A percentile compares a stretch with the other conserved stretches of the same genome.
These are phyloP conservation scores for Drosophila aff. DNA, from an alignment of 1,140 invertebrate species.

Conservation along the genomic window DNA sequence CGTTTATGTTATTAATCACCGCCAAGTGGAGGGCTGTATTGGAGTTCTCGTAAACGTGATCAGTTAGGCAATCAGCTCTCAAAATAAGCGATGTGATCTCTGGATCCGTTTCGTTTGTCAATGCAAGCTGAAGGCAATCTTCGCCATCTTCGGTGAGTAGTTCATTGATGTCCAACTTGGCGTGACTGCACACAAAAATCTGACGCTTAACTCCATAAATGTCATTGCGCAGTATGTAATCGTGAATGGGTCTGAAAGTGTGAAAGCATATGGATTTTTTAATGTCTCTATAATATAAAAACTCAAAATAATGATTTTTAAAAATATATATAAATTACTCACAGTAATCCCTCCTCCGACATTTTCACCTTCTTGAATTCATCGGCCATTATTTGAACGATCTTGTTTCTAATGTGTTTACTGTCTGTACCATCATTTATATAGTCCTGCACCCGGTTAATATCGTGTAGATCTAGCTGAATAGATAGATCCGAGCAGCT, in stretches of 20 bases:
- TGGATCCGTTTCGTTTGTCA: slow-evolving; percentile 52
- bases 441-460: slow-evolving; percentile 11
- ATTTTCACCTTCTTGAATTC: slow-evolving; percentile 22
- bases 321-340: slow-evolving; percentile 20
- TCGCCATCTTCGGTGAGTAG: slow-evolving; percentile 65
- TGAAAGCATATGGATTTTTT: neutral
- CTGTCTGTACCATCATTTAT: slow-evolving; percentile 26
- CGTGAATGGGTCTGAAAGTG: slow-evolving; percentile 67
- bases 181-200: slow-evolving; percentile 51
- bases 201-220: slow-evolving; percentile 45
- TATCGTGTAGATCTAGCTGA: neutral
- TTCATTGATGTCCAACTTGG: slow-evolving; percentile 54
- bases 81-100: slow-evolving; percentile 58
- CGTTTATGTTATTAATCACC: slow-evolving; percentile 66
- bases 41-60: slow-evolving; percentile 63
- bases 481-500: slow-evolving; percentile 25
- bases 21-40: slow-evolving; percentile 74
- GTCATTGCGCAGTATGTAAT: slow-evolving; percentile 56
- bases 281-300: too few relatives aligned
- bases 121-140: slow-evolving; percentile 70
- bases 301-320: neutral
- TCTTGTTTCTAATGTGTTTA: neutral
- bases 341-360: slow-evolving; percentile 53
- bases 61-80: slow-evolving; percentile 36
- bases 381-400: slow-evolving; percentile 39